These are phyloP conservation scores for Pristionchus entomophagus DNA, from an alignment of 2,888 invertebrate genomes.

Conservation along the genomic window DNA sequence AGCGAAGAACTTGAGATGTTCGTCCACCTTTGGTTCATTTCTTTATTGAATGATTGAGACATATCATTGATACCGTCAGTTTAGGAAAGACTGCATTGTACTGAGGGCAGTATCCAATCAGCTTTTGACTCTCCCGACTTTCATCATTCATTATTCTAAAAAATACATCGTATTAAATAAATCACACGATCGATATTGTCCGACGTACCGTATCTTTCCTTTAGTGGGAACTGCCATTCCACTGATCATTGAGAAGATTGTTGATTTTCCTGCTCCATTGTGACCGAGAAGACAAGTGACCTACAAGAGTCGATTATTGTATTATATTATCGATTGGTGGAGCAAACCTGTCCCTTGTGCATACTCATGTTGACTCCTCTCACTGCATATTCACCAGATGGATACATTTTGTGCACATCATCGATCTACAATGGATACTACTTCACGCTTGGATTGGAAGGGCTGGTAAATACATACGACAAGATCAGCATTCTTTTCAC, in stretches of 20 bases:
- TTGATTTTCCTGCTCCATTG: conserved; percentile 73
- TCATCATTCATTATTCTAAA: not conserved
- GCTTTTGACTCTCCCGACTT: not conserved
- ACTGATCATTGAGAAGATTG: conserved; percentile 64
- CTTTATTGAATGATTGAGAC: not conserved
- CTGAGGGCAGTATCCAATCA: conserved; percentile 19
- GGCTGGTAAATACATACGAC: not conserved
- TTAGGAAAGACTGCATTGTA: conserved; percentile 16
- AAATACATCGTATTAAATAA: not conserved
- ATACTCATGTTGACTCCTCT: conserved; percentile 67
- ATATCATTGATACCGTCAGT: not conserved
- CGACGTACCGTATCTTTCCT: conserved; percentile 53
- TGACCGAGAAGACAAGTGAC: conserved; percentile 72
- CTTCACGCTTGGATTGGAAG: not conserved
- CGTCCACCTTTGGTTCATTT: not conserved
- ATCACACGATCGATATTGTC: not conserved
- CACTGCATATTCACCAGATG: conserved; percentile 67
- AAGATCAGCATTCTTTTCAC: not conserved
- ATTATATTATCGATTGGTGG: not conserved
- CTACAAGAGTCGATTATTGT: conserved; percentile 48
- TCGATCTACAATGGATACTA: not conserved
- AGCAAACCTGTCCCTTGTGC: conserved; percentile 65
- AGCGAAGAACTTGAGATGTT: conserved; percentile 13
- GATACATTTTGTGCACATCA: conserved; percentile 5
- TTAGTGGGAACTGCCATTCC: conserved; percentile 66